Evolutionary conservation across 2,113 vertebrate species (phyloP), one percentile per base, ranked within the genome.

Genomic region (Rhea americana): DNA sequence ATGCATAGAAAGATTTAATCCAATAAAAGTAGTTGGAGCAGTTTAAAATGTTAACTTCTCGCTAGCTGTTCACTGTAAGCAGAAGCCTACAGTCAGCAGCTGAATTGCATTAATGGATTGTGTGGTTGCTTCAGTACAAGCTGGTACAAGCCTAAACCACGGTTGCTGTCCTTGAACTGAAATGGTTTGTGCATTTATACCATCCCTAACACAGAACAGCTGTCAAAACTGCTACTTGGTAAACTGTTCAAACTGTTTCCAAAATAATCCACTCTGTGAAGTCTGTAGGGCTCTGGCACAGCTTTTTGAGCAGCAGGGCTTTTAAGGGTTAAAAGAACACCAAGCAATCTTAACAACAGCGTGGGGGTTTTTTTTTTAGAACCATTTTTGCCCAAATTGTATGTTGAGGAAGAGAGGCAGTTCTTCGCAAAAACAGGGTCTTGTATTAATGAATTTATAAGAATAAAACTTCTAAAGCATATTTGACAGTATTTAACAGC

Each of bases 401-500:
- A 65, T 0, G 0, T 56, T 81, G 37, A 13, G 55, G 63, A 88
- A 88, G 59, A 89, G 62, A 70, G 67, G 62, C 75, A 66, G 15
- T 87, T 93, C n/a, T 62, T 94, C 91, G 75, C 67, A 76, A 76
- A 92, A 87, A 4, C n/a, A 50, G 24, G 78, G 26, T 41, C 73
- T 96, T 5, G 2, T 87, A 55, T 82, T 93, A 91, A 92, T 87
- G 87, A 79, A 76, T 91, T 92, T 86, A 35, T 91, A 89, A 92
- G 87, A 94, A 91, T 77, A 92, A 80, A 91, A 91, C 78, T 93
- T 91, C 59, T 70, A 21, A 78, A 89, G 67, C 76, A 28, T 85
- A 35, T 94, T 94, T 96, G 96, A 94, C 96, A 91, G 84, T 93
- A 93, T 94, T 93, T 92, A 95, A 55, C 94, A 96, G 94, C 95